A percentile compares a stretch with the other conserved stretches of the same genome.
These are phyloP conservation scores for Macrosoma leucophasiata DNA, from an alignment of 2,888 invertebrate genomes.

Conservation along the genomic window DNA sequence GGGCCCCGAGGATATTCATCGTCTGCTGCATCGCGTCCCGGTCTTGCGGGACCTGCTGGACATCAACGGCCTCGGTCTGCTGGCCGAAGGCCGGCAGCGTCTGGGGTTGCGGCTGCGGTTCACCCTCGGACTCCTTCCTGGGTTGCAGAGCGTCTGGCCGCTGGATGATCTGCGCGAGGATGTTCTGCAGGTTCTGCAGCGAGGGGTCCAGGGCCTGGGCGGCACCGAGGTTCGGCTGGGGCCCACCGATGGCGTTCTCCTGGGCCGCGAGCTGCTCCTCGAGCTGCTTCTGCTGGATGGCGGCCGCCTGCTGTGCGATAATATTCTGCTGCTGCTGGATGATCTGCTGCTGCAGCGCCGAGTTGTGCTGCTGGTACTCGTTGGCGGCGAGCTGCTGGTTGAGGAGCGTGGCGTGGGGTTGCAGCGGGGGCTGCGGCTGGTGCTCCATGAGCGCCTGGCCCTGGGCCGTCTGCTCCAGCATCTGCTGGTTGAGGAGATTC, in stretches of 20 bases:
- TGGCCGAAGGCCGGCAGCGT: constrained; percentile 34
- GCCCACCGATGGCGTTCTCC: constrained; percentile 50
- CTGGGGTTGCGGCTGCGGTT: constrained; percentile 39
- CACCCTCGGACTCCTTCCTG: constrained; percentile 61
- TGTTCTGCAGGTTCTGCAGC: constrained; percentile 66
- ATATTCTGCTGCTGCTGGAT: constrained; percentile 67
- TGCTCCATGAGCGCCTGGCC: constrained; percentile 54
- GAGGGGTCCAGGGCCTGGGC: constrained; percentile 68
- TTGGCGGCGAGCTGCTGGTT: constrained; percentile 52
- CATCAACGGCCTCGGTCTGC: constrained; percentile 33
- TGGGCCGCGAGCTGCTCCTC: constrained; percentile 57
- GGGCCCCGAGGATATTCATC: constrained; percentile 48
- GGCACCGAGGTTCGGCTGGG: constrained; percentile 51
- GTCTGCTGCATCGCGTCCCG: constrained; percentile 50
- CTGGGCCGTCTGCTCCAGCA: constrained; percentile 57
- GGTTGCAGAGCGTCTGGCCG: constrained; percentile 59
- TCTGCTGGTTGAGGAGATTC: constrained; percentile 64
- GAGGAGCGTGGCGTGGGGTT: constrained; percentile 42
- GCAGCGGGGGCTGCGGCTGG: constrained; percentile 42
- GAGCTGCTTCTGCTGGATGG: constrained; percentile 65
- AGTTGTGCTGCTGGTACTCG: constrained; percentile 64
- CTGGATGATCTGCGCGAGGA: constrained; percentile 64
- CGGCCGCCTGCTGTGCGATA: constrained; percentile 63
- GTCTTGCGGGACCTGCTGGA: constrained; percentile 35
- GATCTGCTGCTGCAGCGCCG: constrained; percentile 72